Conservation (phyloP, 2,797 vertebrate genomes). For the Schizopygopsis pylzovi region DNA sequence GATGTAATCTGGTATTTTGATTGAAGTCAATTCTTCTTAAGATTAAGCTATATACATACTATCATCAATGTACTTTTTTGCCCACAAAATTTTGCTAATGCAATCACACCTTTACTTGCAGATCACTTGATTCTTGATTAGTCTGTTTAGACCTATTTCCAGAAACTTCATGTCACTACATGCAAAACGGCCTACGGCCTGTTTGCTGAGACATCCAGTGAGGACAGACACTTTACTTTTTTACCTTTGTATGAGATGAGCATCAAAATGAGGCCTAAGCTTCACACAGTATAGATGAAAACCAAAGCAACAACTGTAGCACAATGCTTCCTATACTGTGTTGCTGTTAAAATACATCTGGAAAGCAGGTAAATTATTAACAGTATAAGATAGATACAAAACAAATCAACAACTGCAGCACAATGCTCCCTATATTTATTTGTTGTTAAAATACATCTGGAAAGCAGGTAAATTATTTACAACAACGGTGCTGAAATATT, state of each 20-base stretch:
- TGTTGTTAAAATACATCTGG: constrained; percentile 38
- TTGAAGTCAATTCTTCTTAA: not conserved
- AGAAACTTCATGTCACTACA: not conserved
- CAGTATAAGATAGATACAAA: not conserved
- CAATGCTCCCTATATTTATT: constrained; percentile 48
- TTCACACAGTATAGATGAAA: not conserved
- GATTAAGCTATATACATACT: not conserved
- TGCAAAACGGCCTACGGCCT: not conserved
- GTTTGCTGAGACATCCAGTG: not conserved
- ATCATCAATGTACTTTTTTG: not conserved
- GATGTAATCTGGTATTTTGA: not conserved
- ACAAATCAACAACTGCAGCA: not conserved
- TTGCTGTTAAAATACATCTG: constrained; percentile 33
- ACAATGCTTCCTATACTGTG: constrained; percentile 50
- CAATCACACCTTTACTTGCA: not conserved
- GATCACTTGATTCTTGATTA: not conserved
- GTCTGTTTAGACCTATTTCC: not conserved
- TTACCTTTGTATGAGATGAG: not conserved
- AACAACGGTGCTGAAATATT: constrained; percentile 65
- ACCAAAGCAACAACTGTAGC: not conserved
- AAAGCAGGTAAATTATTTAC: constrained; percentile 75
- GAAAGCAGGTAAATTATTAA: constrained; percentile 74
- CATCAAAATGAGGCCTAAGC: not conserved
- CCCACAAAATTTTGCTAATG: not conserved
- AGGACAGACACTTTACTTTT: not conserved